Evolutionary conservation across 2,888 invertebrate genomes (phyloP), one percentile per base, ranked within the genome.

Genomic region (Spilosoma lubricipeda): DNA sequence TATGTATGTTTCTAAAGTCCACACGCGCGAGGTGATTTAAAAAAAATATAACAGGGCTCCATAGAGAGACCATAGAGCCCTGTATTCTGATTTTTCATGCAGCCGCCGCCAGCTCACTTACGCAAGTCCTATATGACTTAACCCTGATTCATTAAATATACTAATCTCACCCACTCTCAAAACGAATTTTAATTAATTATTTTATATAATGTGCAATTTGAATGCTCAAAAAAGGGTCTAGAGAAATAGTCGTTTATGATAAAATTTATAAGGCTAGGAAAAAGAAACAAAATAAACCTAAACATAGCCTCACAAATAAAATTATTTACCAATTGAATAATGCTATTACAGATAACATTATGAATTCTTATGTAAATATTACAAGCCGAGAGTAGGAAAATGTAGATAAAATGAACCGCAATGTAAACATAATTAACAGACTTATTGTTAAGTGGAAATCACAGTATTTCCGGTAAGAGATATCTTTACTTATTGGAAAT

Each of bases 361-460:
- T 80, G 68, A 82, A 75, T 76, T 76, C 75, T 74, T 73, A 70
- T 77, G 72, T 72, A 71, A 77, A 75, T 75, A 70, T 77, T 80
- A 80, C 75, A 79, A 73, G 52, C 73, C 68, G 67, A 75, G 66
- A 71, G 59, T 73, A 59, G 70, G 76, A 68, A 79, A 75, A 77
- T 67, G 72, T 79, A 71, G 72, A 80, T 85, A 80, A 85, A 82
- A 84, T 81, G 80, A 76, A 79, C 82, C 80, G 73, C 80, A 80
- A 83, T 81, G 82, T 81, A 86, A 86, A 87, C 75, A 78, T 86
- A 85, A 88, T 87, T 83, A 87, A 84, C 82, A 73, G 70, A 81
- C 83, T 64, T 84, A 81, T 83, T 82, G 81, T 79, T 78, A 76
- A 82, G 75, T 71, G 67, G 74, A 70, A 82, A 79, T 70, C 72